A percentile compares a stretch with the other conserved stretches of the same genome.
These are phyloP conservation scores for Neodiprion fabricii DNA, from an alignment of 1,140 invertebrate genomes.

Conservation along the genomic window DNA sequence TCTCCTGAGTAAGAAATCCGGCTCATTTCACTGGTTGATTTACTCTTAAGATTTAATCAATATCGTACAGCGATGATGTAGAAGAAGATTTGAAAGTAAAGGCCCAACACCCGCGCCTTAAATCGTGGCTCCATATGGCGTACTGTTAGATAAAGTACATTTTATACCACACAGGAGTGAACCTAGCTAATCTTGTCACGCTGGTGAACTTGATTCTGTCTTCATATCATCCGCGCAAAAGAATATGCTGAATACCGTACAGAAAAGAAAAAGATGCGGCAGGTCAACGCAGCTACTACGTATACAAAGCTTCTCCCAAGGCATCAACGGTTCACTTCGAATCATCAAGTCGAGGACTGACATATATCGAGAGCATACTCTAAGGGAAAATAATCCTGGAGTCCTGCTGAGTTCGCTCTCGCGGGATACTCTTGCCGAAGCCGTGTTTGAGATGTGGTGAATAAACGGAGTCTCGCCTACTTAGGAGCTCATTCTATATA, in stretches of 20 bases:
- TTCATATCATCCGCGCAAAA: background rate
- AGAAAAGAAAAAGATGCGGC: background rate
- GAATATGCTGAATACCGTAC: background rate
- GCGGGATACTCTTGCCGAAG: conserved; percentile 19
- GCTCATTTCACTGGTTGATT: too few species aligned
- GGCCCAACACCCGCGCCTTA: background rate
- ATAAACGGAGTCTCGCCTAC: background rate
- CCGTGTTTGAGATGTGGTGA: background rate
- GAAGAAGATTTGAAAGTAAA: background rate
- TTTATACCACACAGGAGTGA: background rate
- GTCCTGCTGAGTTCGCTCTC: conserved; percentile 28
- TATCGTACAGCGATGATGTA: background rate
- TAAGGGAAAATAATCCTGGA: conserved; percentile 15
- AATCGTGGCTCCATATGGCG: too few species aligned
- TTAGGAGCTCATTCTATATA: too few species aligned
- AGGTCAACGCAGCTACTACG: too few species aligned
- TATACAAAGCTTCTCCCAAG: background rate
- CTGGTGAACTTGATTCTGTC: background rate
- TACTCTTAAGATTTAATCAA: too few species aligned
- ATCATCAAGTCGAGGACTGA: background rate
- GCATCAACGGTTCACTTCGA: background rate
- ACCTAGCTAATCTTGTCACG: background rate
- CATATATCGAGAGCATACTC: background rate
- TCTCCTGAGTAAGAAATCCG: too few species aligned
- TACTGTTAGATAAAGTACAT: too few species aligned